These are phyloP conservation scores for Leistus spinibarbis DNA, from an alignment of 2,888 invertebrate species.

Conservation along the genomic window DNA sequence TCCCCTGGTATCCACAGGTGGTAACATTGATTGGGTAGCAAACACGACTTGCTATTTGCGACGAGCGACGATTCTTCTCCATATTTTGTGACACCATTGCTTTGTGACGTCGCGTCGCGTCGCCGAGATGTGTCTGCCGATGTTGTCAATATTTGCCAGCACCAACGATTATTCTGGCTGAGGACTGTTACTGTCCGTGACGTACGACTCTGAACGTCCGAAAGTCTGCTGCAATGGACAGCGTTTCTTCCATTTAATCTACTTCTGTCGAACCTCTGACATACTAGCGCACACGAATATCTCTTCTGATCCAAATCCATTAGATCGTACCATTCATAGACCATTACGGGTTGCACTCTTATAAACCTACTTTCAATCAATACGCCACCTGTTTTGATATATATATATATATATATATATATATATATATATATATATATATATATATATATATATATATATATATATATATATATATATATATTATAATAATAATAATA, in stretches of 20 bases:
- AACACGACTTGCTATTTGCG: background rate
- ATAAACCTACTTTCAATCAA: background rate
- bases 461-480: no score
- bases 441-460: no score
- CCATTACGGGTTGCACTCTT: background rate
- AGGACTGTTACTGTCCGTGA: background rate
- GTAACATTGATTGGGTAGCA: conserved; percentile 24
- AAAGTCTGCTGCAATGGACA: conserved; percentile 2
- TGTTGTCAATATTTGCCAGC: conserved; percentile 19
- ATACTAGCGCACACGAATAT: background rate
- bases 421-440: no score
- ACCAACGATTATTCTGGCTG: conserved; percentile 1
- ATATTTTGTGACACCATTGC: background rate
- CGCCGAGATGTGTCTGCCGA: no score
- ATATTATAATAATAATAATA: no score
- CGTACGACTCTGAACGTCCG: background rate
- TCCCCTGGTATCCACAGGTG: conserved; percentile 23
- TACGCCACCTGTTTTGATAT: no score
- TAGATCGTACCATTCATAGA: background rate
- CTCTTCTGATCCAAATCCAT: background rate
- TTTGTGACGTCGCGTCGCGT: background rate
- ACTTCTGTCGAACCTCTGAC: conserved; percentile 7
- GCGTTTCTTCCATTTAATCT: conserved; percentile 11
- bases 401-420: no score
- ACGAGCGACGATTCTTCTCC: background rate